Evolutionary conservation across 2,888 invertebrate genomes (phyloP).

Genomic region (Orchestes rusci): DNA sequence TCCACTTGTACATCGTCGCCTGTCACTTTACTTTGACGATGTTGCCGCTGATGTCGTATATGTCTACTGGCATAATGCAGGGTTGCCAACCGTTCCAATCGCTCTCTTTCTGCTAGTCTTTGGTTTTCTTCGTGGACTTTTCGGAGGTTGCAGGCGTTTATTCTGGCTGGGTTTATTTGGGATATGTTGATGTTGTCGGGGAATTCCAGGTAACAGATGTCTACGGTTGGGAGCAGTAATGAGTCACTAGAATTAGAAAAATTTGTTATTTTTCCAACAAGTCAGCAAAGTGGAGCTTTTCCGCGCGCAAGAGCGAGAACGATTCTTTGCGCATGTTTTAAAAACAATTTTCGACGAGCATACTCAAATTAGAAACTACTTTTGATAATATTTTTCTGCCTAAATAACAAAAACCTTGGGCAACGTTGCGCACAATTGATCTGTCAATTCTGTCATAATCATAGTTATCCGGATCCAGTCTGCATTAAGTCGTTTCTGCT

Average conservation of each 20-base stretch:
- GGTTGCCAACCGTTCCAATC: conserved; percentile 33
- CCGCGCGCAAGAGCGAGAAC: too few relatives aligned
- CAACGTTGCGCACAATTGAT: too few relatives aligned
- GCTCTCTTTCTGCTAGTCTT: conserved; percentile 31
- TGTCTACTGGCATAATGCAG: conserved; percentile 31
- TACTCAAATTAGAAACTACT: too few relatives aligned
- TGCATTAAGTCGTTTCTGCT: too few relatives aligned
- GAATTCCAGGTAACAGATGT: conserved; percentile 42
- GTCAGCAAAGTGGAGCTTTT: too few relatives aligned
- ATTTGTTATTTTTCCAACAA: neutral
- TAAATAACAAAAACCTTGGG: too few relatives aligned
- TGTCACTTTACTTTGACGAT: conserved; percentile 19
- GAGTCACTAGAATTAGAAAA: conserved; percentile 16
- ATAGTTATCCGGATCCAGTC: too few relatives aligned
- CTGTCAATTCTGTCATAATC: too few relatives aligned
- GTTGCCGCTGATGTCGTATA: conserved; percentile 38
- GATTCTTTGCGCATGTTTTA: too few relatives aligned
- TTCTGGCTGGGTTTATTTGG: conserved; percentile 27
- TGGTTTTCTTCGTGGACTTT: conserved; percentile 33
- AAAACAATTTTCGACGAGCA: too few relatives aligned
- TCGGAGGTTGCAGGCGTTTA: conserved; percentile 35
- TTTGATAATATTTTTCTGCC: too few relatives aligned
- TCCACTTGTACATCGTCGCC: conserved; percentile 13
- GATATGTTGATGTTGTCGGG: conserved; percentile 34
- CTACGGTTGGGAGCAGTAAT: conserved; percentile 42